Base-by-base conservation (phyloP, 2,888 invertebrate species). In the Cybosia mesomella region DNA sequence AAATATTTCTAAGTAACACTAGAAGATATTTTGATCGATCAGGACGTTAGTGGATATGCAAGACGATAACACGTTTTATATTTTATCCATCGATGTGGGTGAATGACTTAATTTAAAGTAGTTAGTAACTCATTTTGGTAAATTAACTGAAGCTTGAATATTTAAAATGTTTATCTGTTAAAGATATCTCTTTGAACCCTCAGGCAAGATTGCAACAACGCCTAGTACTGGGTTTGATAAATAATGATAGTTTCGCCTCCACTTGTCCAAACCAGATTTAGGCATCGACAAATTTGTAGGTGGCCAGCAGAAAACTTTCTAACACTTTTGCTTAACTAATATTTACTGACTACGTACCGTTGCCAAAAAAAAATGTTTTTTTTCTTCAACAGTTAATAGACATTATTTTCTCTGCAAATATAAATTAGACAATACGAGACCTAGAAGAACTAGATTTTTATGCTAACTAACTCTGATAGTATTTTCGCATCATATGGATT, bases 61-160 rank as follows among this genome's bases (percentile, higher is more conserved):
- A 69, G 69, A 68, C 80, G 34, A 63, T 10, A 13, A 43, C 60
- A 9, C 49, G n/a, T 49, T 71, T 67, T 66, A n/a, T n/a, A n/a
- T n/a, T 70, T 66, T 64, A 70, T 66, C 58, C 60, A 4, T 28
- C 18, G 21, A 24, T 18, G 59, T 76, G n/a, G 58, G 54, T 68
- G n/a, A 64, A 76, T 66, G 64, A 64, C 69, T 77, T 66, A 71
- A 77, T 77, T 71, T 70, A 24, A 53, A 34, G 58, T 67, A 22
- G 58, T 43, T 72, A 39, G 60, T 9, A 22, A 15, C 11, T 24
- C 60, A 24, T 28, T 57, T 62, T 60, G 53, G 34, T n/a, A 43
- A 43, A 66, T 66, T 24, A 61, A 53, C 36, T 57, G n/a, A 34
- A 13, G 32, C 32, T 49, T 61, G 34, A 11, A 22, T 53, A 59